Evolutionary conservation across 2,797 vertebrate genomes (phyloP).

Genomic region (Phataginus tetradactyla): DNA sequence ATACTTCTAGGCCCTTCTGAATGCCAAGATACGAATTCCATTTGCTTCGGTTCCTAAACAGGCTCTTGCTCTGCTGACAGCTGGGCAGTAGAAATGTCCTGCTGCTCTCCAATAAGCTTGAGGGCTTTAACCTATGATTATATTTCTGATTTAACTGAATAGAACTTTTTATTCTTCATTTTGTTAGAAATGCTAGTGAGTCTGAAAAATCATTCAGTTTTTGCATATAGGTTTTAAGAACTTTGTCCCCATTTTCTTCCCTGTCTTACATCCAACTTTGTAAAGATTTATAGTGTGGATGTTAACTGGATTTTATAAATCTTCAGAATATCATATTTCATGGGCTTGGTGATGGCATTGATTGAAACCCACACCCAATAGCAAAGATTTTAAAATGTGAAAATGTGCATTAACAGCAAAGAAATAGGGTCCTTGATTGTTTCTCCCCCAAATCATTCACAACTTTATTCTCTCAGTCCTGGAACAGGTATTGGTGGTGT

Average conservation of each 20-base stretch:
- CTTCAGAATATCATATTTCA: not conserved
- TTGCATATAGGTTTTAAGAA: not conserved
- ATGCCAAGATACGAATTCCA: not conserved
- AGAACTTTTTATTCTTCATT: constrained; percentile 23
- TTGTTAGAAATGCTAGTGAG: constrained; percentile 16
- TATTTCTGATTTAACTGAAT: not conserved
- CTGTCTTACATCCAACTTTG: not conserved
- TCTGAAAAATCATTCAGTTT: not conserved
- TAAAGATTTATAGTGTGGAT: not conserved
- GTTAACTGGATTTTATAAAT: not conserved
- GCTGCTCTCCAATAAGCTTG: not conserved
- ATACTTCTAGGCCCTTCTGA: not conserved
- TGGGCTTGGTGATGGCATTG: not conserved
- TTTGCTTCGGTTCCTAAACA: not conserved
- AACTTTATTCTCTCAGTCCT: not conserved
- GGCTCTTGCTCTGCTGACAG: constrained; percentile 60
- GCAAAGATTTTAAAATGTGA: not conserved
- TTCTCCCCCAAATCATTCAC: not conserved
- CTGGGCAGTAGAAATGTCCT: not conserved
- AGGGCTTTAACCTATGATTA: not conserved
- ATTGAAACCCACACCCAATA: not conserved
- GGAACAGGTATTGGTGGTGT: not conserved
- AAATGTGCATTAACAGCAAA: not conserved
- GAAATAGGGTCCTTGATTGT: not conserved
- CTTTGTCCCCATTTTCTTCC: not conserved